Percentiles rank a stretch among this genome's conserved stretches.
phyloP scores from a whole-genome alignment of 2,888 invertebrate species.

The Drosophila demipolita region DNA sequence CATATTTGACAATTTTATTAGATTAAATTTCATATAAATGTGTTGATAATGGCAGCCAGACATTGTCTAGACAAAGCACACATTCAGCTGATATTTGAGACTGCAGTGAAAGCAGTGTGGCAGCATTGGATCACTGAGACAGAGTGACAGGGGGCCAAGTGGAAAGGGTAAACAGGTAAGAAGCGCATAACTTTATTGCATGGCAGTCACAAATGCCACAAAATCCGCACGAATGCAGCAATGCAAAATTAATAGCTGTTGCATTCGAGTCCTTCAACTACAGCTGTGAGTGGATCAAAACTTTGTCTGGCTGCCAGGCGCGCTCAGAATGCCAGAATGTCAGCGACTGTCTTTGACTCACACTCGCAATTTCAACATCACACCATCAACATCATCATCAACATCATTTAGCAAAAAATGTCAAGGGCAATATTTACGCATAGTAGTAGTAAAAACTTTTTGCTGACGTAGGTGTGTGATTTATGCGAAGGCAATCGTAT shows the following conservation, averaged over 20 bases:
- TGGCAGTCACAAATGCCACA: constrained; percentile 71
- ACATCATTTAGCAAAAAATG: constrained; percentile 58
- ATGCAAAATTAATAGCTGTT: constrained; percentile 75
- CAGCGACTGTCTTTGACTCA: constrained; percentile 51
- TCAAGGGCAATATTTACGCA: constrained; percentile 46
- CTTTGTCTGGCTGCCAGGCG: constrained; percentile 44
- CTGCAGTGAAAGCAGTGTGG: constrained; percentile 46
- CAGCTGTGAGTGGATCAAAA: constrained; percentile 33
- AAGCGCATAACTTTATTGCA: constrained; percentile 55
- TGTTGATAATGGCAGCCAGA: constrained; percentile 72
- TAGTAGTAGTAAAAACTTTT: constrained; percentile 45
- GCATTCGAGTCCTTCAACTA: constrained; percentile 47
- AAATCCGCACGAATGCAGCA: constrained; percentile 67
- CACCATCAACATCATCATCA: constrained; percentile 23
- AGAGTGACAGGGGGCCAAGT: background rate
- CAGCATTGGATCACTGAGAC: background rate
- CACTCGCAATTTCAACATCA: constrained; percentile 29
- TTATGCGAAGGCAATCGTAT: constrained; percentile 64
- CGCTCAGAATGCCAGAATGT: constrained; percentile 57
- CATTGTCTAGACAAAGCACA: constrained; percentile 68
- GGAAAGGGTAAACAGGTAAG: constrained; percentile 22
- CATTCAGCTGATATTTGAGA: constrained; percentile 61
- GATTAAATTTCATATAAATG: constrained; percentile 74
- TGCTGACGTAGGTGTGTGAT: constrained; percentile 52
- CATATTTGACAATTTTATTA: constrained; percentile 71